Evolutionary conservation across 2,888 invertebrate genomes (phyloP), one percentile per base, ranked within the genome.

Genomic region (Drosophila gaucha): DNA sequence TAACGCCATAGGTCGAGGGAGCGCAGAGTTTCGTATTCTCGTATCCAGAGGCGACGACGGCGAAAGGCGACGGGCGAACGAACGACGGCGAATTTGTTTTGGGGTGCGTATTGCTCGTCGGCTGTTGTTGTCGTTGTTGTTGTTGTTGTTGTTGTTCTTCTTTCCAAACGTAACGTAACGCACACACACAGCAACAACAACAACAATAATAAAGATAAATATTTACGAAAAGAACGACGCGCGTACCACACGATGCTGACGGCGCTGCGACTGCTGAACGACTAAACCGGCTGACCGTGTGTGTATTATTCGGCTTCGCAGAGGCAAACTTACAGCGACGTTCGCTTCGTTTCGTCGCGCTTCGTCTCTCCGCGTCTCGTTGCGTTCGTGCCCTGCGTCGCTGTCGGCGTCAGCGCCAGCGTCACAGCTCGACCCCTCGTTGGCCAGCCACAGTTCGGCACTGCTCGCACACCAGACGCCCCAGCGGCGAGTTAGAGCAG

Each of bases 231-330:
- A 50, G 78, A 16, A 26, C 41, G 41, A 41, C 41, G 83, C 88
- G 82, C 84, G 78, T 67, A 51, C 62, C 68, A 67, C 74, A 74
- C 83, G 78, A 82, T 82, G 82, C 82, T 83, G 71, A 84, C 90
- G 86, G 65, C 83, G 78, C 90, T 90, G 90, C 89, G 90, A 89
- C 89, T 90, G 89, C 89, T 89, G 90, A 91, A 89, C 91, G 90
- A 91, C 91, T 91, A 90, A 91, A 91, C 90, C 89, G 89, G 74
- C 74, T 74, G 68, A 68, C 59, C 56, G 56, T 62, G 72, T 64
- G 71, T 63, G 56, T 54, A 54, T 43, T n/a, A n/a, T 68, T 67
- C 67, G 68, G 41, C 43, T 62, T 41, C 68, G 46, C 67, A 67
- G 8, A 46, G 46, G 12, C 68, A 47, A 56, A 52, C 55, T 41